Evolutionary conservation across 37 sponge, comb jelly and placozoan genomes (phyloP), one percentile per base, ranked within the genome.

Genomic region (Hormiphora californensis): DNA sequence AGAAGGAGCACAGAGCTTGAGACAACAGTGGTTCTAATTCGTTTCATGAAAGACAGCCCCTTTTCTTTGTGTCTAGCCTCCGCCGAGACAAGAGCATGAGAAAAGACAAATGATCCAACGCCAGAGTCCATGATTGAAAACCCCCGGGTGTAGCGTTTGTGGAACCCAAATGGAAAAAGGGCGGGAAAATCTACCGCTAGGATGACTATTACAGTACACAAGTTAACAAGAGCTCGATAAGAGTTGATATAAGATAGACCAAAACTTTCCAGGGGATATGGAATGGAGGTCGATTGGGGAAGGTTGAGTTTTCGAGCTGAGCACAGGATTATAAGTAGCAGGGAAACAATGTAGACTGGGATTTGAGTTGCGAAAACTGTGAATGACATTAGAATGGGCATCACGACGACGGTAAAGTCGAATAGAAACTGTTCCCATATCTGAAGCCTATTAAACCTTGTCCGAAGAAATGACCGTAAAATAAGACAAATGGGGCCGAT

Each of bases 121-220:
- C 99, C 99, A 15, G 87, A 53, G 86, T 98, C 99, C 99, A 98
- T 98, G 28, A 98, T 86, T 19, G 95, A 93, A 55, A 69, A 73
- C 9, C 99, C 99, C 55, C 88, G 93, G 4, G 92, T 92, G 54
- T 95, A 94, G 39, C 91, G 73, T 63, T 98, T 98, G 32, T 93
- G 95, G 32, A 94, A 88, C 25, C 92, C 59, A 28, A 92, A 87
- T 41, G 99, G 99, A 54, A 91, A 98, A 0, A 93, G 86, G 0
- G 5, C n/a, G 30, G 73, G 36, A 62, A 98, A 98, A 49, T 98
- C 99, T 0, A 98, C 99, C 0, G 93, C 99, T 3, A 98, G 89
- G 28, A 98, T 98, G 12, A 93, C 93, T 25, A 98, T 63, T 23
- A 89, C 90, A n/a, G 94, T 91, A 65, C 91, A 87, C 11, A 98